These are phyloP conservation scores for Microctonus aethiopoides DNA, from an alignment of 2,888 invertebrate species.

Conservation along the genomic window DNA sequence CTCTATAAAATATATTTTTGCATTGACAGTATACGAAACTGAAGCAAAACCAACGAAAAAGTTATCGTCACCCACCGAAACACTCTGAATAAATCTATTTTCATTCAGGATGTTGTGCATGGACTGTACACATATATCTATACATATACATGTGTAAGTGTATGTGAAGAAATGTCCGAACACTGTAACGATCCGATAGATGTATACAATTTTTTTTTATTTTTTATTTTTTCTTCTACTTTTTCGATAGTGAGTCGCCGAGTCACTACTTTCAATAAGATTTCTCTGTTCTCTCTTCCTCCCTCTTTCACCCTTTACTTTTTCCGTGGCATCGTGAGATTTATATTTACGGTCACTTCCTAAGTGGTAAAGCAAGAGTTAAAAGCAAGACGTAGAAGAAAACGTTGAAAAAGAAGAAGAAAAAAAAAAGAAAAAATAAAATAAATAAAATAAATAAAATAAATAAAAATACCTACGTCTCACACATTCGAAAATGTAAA, in stretches of 20 bases:
- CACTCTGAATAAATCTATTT: slow-evolving; percentile 11
- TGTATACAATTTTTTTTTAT: background rate
- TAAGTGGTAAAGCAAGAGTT: slow-evolving; percentile 29
- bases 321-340: slow-evolving; percentile 12
- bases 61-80: slow-evolving; percentile 2
- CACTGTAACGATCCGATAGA: background rate
- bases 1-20: background rate
- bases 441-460: slow-evolving; percentile 5
- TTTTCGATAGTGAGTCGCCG: slow-evolving; percentile 5
- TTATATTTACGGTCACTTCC: slow-evolving; percentile 27
- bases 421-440: slow-evolving; percentile 19
- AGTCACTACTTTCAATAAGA: slow-evolving; percentile 20
- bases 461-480: background rate
- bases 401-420: slow-evolving; percentile 1
- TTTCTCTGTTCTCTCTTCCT: slow-evolving; percentile 10
- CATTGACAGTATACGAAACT: background rate
- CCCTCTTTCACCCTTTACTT: background rate
- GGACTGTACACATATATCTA: background rate
- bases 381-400: background rate
- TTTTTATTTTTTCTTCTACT: background rate
- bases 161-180: slow-evolving; percentile 14
- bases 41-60: slow-evolving; percentile 3
- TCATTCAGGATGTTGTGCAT: slow-evolving; percentile 13
- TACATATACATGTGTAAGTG: no score
- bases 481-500: slow-evolving; percentile 25